Evolutionary conservation across 1,140 invertebrate genomes (phyloP), one percentile per base, ranked within the genome.

Genomic region (Antheraea pernyi): DNA sequence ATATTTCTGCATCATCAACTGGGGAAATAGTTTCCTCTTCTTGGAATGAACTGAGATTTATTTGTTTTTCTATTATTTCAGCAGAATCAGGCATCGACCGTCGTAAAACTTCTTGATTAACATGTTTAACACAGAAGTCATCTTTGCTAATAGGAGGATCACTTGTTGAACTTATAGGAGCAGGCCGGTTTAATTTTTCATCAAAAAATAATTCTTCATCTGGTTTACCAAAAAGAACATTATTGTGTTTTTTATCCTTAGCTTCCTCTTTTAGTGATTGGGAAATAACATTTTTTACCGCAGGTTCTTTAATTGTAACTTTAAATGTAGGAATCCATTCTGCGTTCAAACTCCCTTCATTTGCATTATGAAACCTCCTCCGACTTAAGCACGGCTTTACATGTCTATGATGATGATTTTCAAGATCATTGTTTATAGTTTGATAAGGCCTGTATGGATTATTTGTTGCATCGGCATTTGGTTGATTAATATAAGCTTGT

Each of bases 341-440:
- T n/a, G 30, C 30, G 3, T 63, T n/a, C 10, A 11, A 8, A 22
- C 3, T 7, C 10, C 4, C 61, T 63, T 30, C 7, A 13, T 0
- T 37, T 37, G 61, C 6, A 63, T 63, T 22, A 8, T 53, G n/a
- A 8, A 63, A 66, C 10, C 37, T 61, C 39, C 58, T 65, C 1
- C 65, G 65, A 22, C 59, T 19, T n/a, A 62, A 19, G 63, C 71
- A 73, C n/a, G 71, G 71, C 39, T 69, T 68, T 13, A 39, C n/a
- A 19, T 8, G 36, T 64, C 58, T 39, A 48, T 70, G 48, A 61
- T 10, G 19, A 59, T 73, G 67, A 63, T 36, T 63, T 63, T 63
- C 61, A n/a, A 36, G 7, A n/a, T 16, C 22, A 37, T 3, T 36
- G 22, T 37, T 63, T 63, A 37, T 53, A 37, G 6, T 11, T 37